phyloP scores from a whole-genome alignment of 2,113 vertebrate genomes.

The Pteruthius melanotis region DNA sequence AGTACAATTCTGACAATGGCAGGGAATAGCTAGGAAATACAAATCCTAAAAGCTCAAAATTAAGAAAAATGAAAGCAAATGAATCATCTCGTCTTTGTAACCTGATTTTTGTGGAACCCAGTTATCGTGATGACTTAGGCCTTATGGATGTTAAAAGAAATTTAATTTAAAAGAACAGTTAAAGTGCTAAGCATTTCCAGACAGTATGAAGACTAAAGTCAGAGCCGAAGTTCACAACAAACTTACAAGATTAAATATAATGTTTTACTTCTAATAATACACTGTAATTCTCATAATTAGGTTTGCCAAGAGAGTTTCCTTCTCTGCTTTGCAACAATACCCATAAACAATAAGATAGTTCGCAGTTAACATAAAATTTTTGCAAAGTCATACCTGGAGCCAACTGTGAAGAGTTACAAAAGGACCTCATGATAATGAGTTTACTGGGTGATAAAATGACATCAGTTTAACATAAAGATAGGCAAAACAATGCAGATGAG shows the following conservation, averaged over 20 bases:
- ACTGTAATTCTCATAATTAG: not conserved
- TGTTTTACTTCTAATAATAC: not conserved
- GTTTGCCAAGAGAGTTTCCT: not conserved
- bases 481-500: not conserved
- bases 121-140: rapidly evolving
- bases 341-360: not conserved
- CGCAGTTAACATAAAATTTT: not conserved
- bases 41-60: not conserved
- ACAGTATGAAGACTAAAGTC: not conserved
- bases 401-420: not conserved
- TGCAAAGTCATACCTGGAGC: not conserved
- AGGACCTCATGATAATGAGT: not conserved
- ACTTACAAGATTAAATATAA: not conserved
- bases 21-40: not conserved
- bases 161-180: not conserved
- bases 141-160: not conserved
- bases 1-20: not conserved
- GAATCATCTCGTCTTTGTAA: not conserved
- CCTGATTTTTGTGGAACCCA: not conserved
- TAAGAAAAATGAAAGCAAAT: not conserved
- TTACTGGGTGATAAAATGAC: not conserved
- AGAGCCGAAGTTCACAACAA: not conserved
- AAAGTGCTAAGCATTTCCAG: not conserved
- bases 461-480: not conserved
- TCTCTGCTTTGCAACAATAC: not conserved